Percentiles rank a stretch among this genome's conserved stretches.
Conservation (phyloP, 2,888 invertebrate species). For the Plagiodera versicolora region DNA sequence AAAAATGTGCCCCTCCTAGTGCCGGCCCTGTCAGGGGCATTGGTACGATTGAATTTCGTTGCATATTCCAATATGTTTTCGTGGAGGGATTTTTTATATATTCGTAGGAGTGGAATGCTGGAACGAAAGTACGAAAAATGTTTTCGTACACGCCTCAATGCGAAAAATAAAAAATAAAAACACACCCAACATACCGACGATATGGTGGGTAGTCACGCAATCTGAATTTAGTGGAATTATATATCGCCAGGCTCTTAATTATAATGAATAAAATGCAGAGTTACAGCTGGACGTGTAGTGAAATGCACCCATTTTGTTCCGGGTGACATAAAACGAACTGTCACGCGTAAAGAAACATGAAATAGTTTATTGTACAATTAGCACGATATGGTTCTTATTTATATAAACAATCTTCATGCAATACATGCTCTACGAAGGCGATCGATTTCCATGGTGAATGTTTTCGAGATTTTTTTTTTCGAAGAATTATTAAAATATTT, state of each 20-base stretch:
- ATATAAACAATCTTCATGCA: no score
- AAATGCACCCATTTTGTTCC: background rate
- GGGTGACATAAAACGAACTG: no score
- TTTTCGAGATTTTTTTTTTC: no score
- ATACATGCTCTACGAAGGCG: no score
- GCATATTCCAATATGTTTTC: background rate
- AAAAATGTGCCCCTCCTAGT: no score
- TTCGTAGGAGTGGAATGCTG: background rate
- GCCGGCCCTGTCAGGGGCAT: no score
- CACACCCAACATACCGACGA: slow-evolving; percentile 7
- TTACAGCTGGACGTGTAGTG: background rate
- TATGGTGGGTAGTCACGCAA: slow-evolving; percentile 8
- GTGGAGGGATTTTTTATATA: background rate
- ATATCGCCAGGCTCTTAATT: slow-evolving; percentile 8
- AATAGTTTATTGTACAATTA: no score
- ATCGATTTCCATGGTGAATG: no score
- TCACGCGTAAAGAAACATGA: no score
- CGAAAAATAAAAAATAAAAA: no score
- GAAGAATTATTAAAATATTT: no score
- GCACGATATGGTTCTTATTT: no score
- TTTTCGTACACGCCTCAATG: slow-evolving; percentile 10
- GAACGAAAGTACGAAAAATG: background rate
- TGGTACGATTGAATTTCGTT: background rate
- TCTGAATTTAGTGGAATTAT: slow-evolving; percentile 5
- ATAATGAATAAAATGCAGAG: slow-evolving; percentile 5